Evolutionary conservation across 1,140 invertebrate genomes (phyloP), one percentile per base, ranked within the genome.

Genomic region (Drosophila watanabei): DNA sequence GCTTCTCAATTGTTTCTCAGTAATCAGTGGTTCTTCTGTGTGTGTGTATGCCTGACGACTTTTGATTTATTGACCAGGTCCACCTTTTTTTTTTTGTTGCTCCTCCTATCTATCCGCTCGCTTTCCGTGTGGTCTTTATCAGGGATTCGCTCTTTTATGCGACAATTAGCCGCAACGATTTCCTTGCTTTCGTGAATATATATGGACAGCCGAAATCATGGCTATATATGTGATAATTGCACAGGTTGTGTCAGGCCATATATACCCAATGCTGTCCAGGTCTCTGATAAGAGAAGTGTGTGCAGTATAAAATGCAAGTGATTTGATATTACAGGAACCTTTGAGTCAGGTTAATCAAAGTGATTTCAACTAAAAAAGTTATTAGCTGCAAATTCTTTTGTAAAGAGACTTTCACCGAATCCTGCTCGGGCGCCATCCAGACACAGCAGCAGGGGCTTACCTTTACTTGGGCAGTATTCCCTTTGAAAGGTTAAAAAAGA

Each of bases 1-100:
- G 39, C 41, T 37, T 2, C 32, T 41, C 41, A 32, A 60, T 60
- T 68, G n/a, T 24, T n/a, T 32, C 54, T 46, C 13, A 52, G 16
- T 60, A 64, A 78, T 79, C 52, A 45, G 59, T 72, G n/a, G 28
- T 5, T 51, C 16, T 24, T 24, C 24, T 24, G 48, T 28, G 10
- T 13, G 14, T 52, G 49, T 32, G 18, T 41, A 28, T 32, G 61
- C 18, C 39, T n/a, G 48, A n/a, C 49, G 54, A 59, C 59, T 71
- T 71, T 79, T 79, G 75, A 79, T 79, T 79, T 79, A 79, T 71
- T 79, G 75, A 54, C 73, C 73, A 49, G 48, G 64, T 33, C 58
- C 46, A 46, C 35, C 39, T 37, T 30, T 41, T 52, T 41, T 52
- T 30, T 48, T 30, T 48, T 45, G n/a, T 20, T 24, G 10, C 52